Percentiles rank a stretch among this genome's conserved stretches.
Evolutionary conservation across 2,113 vertebrate species (phyloP).

Genomic region (Odocoileus hemionus): DNA sequence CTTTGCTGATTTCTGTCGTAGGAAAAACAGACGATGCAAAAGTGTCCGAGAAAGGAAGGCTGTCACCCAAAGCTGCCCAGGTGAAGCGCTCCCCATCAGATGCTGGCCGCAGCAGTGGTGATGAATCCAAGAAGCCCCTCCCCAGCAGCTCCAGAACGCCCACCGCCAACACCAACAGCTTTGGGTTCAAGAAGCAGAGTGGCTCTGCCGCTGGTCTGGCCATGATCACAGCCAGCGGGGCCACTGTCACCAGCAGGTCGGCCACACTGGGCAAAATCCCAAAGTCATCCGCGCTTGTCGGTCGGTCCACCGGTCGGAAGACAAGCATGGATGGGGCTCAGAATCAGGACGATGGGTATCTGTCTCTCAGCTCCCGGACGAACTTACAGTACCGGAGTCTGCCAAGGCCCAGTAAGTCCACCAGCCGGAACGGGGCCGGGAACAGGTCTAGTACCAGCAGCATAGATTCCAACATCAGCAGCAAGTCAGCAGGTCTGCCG

Average conservation of each 20-base stretch:
- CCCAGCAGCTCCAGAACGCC: constrained; percentile 84
- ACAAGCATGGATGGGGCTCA: constrained; percentile 85
- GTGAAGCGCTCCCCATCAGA: constrained; percentile 96
- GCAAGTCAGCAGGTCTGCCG: constrained; percentile 86
- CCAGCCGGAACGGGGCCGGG: constrained; percentile 86
- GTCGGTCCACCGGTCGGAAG: constrained; percentile 85
- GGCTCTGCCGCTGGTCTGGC: constrained; percentile 84
- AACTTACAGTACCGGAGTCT: constrained; percentile 97
- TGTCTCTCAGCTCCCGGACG: constrained; percentile 90
- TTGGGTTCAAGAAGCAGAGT: constrained; percentile 96
- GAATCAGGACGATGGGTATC: constrained; percentile 93
- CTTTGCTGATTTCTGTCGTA: constrained; percentile 64
- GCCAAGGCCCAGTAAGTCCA: constrained; percentile 93
- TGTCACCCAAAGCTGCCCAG: constrained; percentile 89
- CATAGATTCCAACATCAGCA: constrained; percentile 94
- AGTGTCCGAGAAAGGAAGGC: constrained; percentile 95
- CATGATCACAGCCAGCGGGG: constrained; percentile 94
- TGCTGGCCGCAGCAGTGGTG: constrained; percentile 92
- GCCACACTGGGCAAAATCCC: constrained; percentile 97
- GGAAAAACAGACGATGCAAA: constrained; percentile 98
- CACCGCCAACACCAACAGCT: constrained; percentile 87
- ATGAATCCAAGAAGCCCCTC: constrained; percentile 90
- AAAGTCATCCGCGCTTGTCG: constrained; percentile 88
- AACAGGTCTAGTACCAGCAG: constrained; percentile 98
- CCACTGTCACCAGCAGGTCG: constrained; percentile 94